A percentile compares a stretch with the other conserved stretches of the same genome.
Evolutionary conservation across 2,888 invertebrate species (phyloP).

Genomic region (Fragum whitleyi): DNA sequence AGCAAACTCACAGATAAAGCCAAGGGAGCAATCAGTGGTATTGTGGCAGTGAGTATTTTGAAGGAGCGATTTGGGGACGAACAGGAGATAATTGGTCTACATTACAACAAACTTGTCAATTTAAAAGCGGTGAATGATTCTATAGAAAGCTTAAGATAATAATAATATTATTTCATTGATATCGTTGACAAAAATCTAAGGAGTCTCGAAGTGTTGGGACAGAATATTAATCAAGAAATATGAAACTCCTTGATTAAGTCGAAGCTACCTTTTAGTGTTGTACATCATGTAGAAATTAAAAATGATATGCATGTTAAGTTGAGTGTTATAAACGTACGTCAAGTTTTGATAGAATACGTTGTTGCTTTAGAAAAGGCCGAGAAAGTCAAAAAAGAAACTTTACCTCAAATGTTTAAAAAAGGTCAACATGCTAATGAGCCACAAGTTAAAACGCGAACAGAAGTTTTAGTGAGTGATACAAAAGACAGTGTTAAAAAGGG

Average conservation of each 20-base stretch:
- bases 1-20: conserved; percentile 46
- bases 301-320: conserved; percentile 31
- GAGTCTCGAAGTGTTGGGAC: conserved; percentile 32
- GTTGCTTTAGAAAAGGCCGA: conserved; percentile 33
- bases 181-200: conserved; percentile 32
- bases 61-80: conserved; percentile 44
- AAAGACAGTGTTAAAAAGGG: not conserved
- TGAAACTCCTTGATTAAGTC: conserved; percentile 38
- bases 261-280: conserved; percentile 32
- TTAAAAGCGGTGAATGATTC: conserved; percentile 23
- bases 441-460: not conserved
- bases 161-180: conserved; percentile 31
- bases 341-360: conserved; percentile 32
- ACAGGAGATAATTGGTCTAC: conserved; percentile 41
- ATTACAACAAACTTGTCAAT: conserved; percentile 43
- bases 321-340: conserved; percentile 30
- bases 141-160: conserved; percentile 30
- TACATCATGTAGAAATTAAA: conserved; percentile 29
- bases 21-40: conserved; percentile 28
- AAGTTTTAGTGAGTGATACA: not conserved
- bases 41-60: conserved; percentile 36
- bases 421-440: not conserved
- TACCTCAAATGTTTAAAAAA: not conserved
- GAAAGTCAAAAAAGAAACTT: conserved; percentile 11
- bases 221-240: conserved; percentile 34